Evolutionary conservation across 2,888 invertebrate species (phyloP).

Genomic region (Drosophila neotestacea): DNA sequence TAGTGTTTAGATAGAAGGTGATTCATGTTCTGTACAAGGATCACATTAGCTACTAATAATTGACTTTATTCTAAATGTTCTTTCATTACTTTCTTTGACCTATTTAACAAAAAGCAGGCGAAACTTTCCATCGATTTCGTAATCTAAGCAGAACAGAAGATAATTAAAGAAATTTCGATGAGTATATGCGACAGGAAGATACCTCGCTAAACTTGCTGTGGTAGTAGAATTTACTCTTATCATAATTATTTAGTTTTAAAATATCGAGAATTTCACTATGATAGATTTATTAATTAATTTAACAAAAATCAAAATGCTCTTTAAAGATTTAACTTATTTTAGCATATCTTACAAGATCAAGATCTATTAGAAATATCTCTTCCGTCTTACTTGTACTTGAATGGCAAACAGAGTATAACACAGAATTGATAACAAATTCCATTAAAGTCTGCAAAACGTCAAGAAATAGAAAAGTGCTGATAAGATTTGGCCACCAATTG

Average conservation of each 20-base stretch:
- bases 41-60: background rate
- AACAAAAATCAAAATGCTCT: no score
- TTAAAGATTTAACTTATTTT: no score
- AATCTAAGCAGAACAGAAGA: constrained; percentile 43
- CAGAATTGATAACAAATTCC: constrained; percentile 52
- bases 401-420: background rate
- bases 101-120: constrained; percentile 30
- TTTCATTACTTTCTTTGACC: constrained; percentile 48
- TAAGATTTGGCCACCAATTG: constrained; percentile 48
- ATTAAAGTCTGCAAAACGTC: constrained; percentile 37
- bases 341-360: no score
- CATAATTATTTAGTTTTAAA: no score
- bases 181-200: background rate
- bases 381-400: no score
- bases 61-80: background rate
- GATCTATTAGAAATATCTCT: no score
- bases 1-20: background rate
- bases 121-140: constrained; percentile 69
- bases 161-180: background rate
- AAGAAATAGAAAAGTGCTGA: constrained; percentile 28
- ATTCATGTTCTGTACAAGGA: background rate
- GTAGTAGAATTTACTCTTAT: no score
- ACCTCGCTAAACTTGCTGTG: background rate
- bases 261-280: no score
- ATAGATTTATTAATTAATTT: background rate